phyloP scores from a whole-genome alignment of 2,888 invertebrate species.

The Acanthosoma haemorrhoidale region DNA sequence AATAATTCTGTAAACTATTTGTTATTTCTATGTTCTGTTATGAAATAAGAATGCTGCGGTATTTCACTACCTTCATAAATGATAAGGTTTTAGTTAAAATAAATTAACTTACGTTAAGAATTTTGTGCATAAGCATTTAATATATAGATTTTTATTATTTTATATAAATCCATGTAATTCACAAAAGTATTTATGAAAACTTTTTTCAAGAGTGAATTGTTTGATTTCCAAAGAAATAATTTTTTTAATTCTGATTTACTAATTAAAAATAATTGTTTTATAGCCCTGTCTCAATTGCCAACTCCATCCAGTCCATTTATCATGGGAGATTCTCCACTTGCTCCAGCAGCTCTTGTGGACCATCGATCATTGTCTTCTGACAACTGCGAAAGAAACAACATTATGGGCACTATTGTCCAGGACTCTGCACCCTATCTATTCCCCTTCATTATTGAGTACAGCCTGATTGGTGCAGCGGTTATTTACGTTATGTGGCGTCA shows the following conservation, averaged over 20 bases:
- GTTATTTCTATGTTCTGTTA: no score
- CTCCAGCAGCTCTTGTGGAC: constrained; percentile 37
- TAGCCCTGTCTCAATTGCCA: constrained; percentile 1
- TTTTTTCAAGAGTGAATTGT: background rate
- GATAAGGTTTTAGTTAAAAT: no score
- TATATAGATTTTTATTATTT: background rate
- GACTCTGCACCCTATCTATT: constrained; percentile 92
- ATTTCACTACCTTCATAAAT: no score
- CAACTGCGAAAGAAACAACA: constrained; percentile 73
- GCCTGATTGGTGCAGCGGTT: constrained; percentile 89
- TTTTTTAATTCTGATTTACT: background rate
- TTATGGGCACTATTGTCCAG: constrained; percentile 87
- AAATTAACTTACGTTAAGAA: no score
- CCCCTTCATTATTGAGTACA: constrained; percentile 94
- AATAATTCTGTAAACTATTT: no score
- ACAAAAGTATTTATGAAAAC: no score
- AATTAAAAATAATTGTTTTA: background rate
- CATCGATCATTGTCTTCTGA: constrained; percentile 37
- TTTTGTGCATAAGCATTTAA: no score
- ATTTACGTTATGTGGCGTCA: constrained; percentile 96
- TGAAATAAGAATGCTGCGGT: no score
- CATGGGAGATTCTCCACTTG: constrained; percentile 34
- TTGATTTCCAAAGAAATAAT: background rate
- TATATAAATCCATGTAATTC: no score
- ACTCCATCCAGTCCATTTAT: constrained; percentile 21